Base-by-base conservation (phyloP, 1,140 invertebrate species). In the Aphelenchoides besseyi region DNA sequence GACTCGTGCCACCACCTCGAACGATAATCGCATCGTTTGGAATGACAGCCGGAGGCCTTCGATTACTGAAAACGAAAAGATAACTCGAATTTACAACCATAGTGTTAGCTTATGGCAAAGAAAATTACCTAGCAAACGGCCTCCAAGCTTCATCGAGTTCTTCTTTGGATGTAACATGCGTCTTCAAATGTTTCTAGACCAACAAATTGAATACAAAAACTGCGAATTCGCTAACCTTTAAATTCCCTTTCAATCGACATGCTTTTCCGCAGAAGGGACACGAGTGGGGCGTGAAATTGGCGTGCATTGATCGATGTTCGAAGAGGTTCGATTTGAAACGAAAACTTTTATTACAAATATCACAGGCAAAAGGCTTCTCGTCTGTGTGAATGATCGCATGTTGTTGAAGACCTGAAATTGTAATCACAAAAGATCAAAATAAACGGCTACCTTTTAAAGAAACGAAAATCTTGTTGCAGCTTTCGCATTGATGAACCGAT, bases 361-460 rank as follows among this genome's bases (percentile, higher is more conserved):
- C 82, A 68, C 82, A 83, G 36, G 76, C 52, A 62, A 84, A 83
- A 3, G 75, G 75, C 30, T 90, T 88, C 71, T 89, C 88, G 68
- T 88, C 88, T 0, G 89, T 89, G 74, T 91, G 90, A 1, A 88
- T 85, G 37, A 85, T 80, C 32, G 81, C 74, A 55, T 85, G 83
- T 63, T 83, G 82, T 67, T 80, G 79, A 29, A 80, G 78, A 35
- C 79, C 79, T 80, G 36, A 78, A 82, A 41, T 8, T 33, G 23
- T n/a, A 37, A 29, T 23, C 30, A 28, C n/a, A 18, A 53, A 66
- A 1, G 26, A 53, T 18, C 1, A 1, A 16, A 3, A 70, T 30
- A 53, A 77, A 75, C 8, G 36, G 53, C n/a, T n/a, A 82, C 82
- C 82, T 82, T 83, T 83, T 57, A 80, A 80, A 0, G 82, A 83